phyloP scores from a whole-genome alignment of 2,888 invertebrate genomes.

The Phrixothrix hirtus region DNA sequence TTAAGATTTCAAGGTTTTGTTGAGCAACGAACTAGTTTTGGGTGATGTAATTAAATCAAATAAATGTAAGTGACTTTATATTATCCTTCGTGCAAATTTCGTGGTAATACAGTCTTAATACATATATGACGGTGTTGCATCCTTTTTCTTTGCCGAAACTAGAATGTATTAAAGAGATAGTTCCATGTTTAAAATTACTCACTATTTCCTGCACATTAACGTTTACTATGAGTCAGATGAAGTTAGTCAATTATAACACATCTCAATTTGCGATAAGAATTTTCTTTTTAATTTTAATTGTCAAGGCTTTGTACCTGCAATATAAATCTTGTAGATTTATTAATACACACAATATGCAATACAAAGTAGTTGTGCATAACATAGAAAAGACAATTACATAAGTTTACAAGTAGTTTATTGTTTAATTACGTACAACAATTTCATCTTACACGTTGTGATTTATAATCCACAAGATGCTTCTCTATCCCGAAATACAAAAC shows the following conservation, averaged over 20 bases:
- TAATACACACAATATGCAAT: constrained; percentile 10
- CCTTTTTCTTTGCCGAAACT: background rate
- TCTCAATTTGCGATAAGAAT: constrained; percentile 9
- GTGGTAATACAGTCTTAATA: too few species aligned
- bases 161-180: background rate
- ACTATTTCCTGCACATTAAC: constrained; percentile 7
- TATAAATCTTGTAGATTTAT: constrained; percentile 21
- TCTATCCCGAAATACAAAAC: too few species aligned
- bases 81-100: too few species aligned
- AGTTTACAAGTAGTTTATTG: constrained; percentile 22
- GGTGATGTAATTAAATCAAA: too few species aligned
- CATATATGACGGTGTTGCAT: background rate
- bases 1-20: too few species aligned
- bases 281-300: constrained; percentile 19
- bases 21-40: too few species aligned
- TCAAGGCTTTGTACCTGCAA: constrained; percentile 15
- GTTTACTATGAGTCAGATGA: constrained; percentile 12
- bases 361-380: constrained; percentile 19
- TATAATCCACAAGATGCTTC: background rate
- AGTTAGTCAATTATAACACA: constrained; percentile 9
- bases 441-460: background rate
- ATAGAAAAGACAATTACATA: constrained; percentile 21
- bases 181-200: constrained; percentile 4
- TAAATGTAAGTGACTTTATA: too few species aligned
- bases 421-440: constrained; percentile 16